Evolutionary conservation across 2,888 invertebrate species (phyloP).

Genomic region (Azorinus chamasolen): DNA sequence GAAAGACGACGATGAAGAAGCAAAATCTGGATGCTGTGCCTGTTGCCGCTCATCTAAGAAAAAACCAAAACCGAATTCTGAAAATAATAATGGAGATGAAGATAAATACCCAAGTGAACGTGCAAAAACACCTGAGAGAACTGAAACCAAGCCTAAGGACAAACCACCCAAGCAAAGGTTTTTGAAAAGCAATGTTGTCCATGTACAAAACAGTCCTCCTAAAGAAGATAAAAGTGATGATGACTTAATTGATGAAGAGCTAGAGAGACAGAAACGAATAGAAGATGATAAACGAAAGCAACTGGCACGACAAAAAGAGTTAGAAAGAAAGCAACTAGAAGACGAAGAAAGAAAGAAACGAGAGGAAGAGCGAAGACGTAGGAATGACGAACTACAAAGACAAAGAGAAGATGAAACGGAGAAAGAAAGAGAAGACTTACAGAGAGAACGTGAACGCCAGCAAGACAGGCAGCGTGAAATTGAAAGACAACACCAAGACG

Average conservation of each 20-base stretch:
- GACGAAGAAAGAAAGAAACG: background rate
- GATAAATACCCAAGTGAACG: no score
- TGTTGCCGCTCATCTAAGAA: slow-evolving; percentile 19
- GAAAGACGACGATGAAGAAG: slow-evolving; percentile 20
- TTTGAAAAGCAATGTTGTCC: background rate
- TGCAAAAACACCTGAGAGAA: no score
- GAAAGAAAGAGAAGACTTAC: background rate
- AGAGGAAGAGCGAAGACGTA: no score
- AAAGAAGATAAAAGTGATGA: background rate
- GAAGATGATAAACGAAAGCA: background rate
- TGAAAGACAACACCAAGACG: slow-evolving; percentile 1
- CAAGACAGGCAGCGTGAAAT: background rate
- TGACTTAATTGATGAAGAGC: slow-evolving; percentile 8
- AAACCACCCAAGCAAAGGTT: no score
- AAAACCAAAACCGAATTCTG: no score
- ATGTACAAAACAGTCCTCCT: background rate
- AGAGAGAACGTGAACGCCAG: slow-evolving; percentile 1
- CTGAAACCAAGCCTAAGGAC: no score
- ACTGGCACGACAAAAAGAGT: no score
- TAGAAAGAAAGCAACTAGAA: background rate
- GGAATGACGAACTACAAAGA: background rate
- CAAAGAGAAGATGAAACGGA: background rate
- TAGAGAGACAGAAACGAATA: background rate
- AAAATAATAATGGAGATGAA: no score
- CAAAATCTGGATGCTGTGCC: slow-evolving; percentile 30